phyloP scores from a whole-genome alignment of 2,113 vertebrate genomes.

The Phaethornis superciliosus region DNA sequence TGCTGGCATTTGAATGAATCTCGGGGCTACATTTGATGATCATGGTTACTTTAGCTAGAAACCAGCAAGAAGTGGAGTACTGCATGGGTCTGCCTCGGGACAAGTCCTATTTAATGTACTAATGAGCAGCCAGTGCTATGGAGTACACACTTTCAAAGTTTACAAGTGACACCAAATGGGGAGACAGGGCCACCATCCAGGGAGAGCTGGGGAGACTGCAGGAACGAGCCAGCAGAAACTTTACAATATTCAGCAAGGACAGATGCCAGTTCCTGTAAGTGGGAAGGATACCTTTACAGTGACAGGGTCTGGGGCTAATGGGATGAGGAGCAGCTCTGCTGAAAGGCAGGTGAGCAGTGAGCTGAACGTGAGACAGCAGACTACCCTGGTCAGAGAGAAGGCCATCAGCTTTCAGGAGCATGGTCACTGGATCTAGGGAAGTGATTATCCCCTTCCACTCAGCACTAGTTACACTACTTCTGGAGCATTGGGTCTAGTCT shows the following conservation, averaged over 20 bases:
- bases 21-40: neutral
- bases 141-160: neutral
- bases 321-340: neutral
- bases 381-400: neutral
- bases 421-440: neutral
- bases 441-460: neutral
- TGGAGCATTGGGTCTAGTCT: neutral
- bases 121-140: neutral
- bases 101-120: neutral
- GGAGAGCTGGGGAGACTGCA: neutral
- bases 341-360: neutral
- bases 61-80: neutral
- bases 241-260: neutral
- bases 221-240: neutral
- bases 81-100: neutral
- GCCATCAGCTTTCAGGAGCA: neutral
- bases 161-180: neutral
- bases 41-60: neutral
- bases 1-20: neutral
- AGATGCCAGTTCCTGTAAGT: neutral
- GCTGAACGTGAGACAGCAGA: neutral
- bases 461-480: neutral
- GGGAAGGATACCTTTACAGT: neutral
- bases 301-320: fast-evolving
- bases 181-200: neutral